These are phyloP conservation scores for Chloroceryle amazona DNA, from an alignment of 2,797 vertebrate genomes.

Conservation along the genomic window DNA sequence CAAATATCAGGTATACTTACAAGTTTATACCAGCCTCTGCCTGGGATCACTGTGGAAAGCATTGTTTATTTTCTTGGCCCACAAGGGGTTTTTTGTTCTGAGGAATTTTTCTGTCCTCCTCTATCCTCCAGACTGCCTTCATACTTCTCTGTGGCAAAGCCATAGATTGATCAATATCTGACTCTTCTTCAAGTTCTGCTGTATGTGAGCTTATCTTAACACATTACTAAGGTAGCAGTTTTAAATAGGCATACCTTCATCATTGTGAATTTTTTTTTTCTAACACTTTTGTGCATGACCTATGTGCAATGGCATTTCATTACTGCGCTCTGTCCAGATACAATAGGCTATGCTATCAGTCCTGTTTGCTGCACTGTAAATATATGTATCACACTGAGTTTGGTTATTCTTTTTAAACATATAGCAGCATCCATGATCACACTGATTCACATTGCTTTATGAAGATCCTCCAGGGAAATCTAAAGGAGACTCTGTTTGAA, in stretches of 20 bases:
- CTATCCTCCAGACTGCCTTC: not conserved
- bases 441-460: slow-evolving; percentile 97
- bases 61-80: not conserved
- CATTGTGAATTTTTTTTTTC: not conserved
- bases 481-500: slow-evolving; percentile 94
- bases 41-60: not conserved
- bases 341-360: not conserved
- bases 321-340: not conserved
- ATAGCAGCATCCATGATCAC: slow-evolving; percentile 98
- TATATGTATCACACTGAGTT: slow-evolving; percentile 41
- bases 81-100: not conserved
- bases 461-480: slow-evolving; percentile 96
- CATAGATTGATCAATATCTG: not conserved
- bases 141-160: not conserved
- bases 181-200: not conserved
- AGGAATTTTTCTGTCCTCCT: not conserved
- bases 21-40: not conserved
- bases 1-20: not conserved
- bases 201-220: not conserved
- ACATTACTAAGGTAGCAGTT: not conserved
- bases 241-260: not conserved
- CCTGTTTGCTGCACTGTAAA: not conserved
- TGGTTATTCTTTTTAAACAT: slow-evolving; percentile 67
- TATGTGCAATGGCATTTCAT: not conserved
- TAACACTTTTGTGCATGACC: not conserved